Percentiles rank a stretch among this genome's conserved stretches.
Conservation (phyloP, 2,113 vertebrate species). For the Herpailurus yagouaroundi region DNA sequence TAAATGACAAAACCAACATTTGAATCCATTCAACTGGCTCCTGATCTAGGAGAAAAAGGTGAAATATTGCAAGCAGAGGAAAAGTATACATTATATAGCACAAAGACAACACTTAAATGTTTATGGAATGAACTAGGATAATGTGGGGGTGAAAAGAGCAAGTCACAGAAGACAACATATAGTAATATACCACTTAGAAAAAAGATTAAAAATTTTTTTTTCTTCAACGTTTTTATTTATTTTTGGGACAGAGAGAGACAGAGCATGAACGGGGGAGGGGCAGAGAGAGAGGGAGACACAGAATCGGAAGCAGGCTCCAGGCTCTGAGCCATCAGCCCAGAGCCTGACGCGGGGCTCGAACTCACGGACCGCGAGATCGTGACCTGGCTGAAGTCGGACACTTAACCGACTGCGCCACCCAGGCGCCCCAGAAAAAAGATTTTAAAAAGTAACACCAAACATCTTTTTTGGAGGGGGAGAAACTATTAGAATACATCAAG, state of each 20-base stretch:
- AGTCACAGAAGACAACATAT: neutral
- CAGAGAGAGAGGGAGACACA: no score
- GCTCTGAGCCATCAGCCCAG: no score
- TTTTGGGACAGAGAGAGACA: no score
- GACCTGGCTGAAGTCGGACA: no score
- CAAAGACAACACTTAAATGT: neutral
- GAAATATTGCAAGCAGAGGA: neutral
- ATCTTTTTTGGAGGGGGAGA: neutral
- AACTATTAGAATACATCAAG: neutral
- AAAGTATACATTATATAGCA: neutral
- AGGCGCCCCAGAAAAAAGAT: neutral
- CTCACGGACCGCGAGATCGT: no score
- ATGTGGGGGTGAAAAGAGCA: neutral
- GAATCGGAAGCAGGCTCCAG: no score
- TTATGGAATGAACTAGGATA: neutral
- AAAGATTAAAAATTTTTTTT: neutral
- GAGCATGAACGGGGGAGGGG: no score
- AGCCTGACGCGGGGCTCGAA: no score
- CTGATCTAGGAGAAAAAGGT: neutral
- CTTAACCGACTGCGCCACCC: no score
- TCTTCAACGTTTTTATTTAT: no score
- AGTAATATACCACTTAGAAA: neutral
- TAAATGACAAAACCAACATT: neutral
- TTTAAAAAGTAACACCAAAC: neutral
- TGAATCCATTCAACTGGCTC: neutral